Evolutionary conservation across 2,113 vertebrate species (phyloP).

Genomic region (Pandion haliaetus): DNA sequence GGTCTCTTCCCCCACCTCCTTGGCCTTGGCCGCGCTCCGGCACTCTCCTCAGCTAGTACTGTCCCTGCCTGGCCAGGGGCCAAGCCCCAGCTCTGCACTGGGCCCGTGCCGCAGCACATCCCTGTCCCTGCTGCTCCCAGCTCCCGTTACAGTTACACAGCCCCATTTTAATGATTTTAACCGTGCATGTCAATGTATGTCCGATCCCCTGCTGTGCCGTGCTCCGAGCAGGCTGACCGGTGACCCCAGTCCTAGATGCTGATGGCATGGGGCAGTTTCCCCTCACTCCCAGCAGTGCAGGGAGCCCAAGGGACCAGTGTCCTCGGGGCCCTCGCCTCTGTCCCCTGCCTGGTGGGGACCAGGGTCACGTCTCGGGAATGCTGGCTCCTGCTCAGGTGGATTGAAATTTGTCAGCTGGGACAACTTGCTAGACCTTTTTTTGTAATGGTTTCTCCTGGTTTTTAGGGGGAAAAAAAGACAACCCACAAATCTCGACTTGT

Average conservation of each 20-base stretch:
- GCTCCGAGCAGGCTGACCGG: neutral
- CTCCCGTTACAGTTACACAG: neutral
- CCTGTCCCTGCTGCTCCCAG: neutral
- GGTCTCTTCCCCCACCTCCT: neutral
- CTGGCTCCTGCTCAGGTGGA: neutral
- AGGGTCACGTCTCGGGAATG: neutral
- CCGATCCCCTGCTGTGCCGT: neutral
- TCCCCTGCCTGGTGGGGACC: neutral
- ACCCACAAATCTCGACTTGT: slow-evolving; percentile 37
- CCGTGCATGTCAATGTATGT: neutral
- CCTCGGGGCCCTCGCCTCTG: neutral
- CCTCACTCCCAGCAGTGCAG: neutral
- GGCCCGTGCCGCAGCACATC: neutral
- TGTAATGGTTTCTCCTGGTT: slow-evolving; percentile 23
- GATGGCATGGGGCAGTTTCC: neutral
- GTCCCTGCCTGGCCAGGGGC: neutral
- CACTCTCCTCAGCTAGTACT: neutral
- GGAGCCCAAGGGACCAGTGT: neutral
- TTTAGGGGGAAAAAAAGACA: neutral
- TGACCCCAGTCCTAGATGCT: rapidly evolving
- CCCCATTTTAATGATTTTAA: neutral
- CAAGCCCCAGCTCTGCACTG: rapidly evolving
- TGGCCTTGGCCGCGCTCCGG: rapidly evolving
- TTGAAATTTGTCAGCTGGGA: neutral
- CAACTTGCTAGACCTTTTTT: neutral